A percentile compares a stretch with the other conserved stretches of the same genome.
phyloP scores from a whole-genome alignment of 2,888 invertebrate genomes.

The Pheosia gnoma region DNA sequence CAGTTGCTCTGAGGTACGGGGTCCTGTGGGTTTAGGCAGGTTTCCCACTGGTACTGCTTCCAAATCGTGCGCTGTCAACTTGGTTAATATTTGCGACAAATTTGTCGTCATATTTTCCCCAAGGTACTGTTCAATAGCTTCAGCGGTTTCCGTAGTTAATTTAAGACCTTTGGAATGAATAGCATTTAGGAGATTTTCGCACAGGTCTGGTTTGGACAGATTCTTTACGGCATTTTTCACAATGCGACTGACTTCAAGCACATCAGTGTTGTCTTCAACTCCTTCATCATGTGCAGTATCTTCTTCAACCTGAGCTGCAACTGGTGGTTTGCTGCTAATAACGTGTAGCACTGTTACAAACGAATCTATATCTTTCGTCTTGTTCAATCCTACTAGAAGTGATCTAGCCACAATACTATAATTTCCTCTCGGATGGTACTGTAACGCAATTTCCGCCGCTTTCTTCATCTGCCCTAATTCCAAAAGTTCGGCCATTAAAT shows the following conservation, averaged over 20 bases:
- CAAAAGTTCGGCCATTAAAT: conserved; percentile 85
- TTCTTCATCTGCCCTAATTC: conserved; percentile 81
- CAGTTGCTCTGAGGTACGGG: conserved; percentile 70
- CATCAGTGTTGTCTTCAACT: conserved; percentile 44
- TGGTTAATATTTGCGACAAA: conserved; percentile 85
- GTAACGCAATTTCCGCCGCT: conserved; percentile 86
- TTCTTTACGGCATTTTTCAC: conserved; percentile 78
- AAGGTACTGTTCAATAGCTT: conserved; percentile 85
- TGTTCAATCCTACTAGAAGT: conserved; percentile 83
- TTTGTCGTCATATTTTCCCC: conserved; percentile 86
- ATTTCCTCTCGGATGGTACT: conserved; percentile 84
- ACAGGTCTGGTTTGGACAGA: conserved; percentile 69
- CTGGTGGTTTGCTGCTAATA: conserved; percentile 51
- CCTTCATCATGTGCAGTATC: conserved; percentile 50
- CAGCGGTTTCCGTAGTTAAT: conserved; percentile 85
- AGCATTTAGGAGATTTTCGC: conserved; percentile 78
- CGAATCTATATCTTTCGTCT: conserved; percentile 85
- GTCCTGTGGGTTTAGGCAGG: conserved; percentile 43
- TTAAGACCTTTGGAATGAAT: conserved; percentile 87
- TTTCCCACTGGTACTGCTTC: conserved; percentile 62
- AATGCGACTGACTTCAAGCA: conserved; percentile 80
- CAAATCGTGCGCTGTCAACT: conserved; percentile 87
- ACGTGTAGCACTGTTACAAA: conserved; percentile 85
- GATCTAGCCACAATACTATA: conserved; percentile 81
- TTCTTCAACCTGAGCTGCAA: conserved; percentile 49